These are phyloP conservation scores for Eupeodes luniger DNA, from an alignment of 2,888 invertebrate genomes.

Conservation along the genomic window DNA sequence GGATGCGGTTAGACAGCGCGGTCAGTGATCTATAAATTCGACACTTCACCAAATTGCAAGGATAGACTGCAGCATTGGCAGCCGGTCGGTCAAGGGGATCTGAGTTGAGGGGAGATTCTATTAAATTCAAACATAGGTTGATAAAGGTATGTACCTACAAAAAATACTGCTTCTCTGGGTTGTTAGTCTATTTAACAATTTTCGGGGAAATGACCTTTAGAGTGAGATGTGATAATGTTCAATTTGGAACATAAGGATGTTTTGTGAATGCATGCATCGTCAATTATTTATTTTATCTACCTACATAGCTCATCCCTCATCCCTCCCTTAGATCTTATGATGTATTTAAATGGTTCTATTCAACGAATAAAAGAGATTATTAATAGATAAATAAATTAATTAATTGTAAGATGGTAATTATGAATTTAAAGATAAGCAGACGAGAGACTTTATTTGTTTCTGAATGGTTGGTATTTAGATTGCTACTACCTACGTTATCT, in stretches of 20 bases:
- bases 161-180: neutral
- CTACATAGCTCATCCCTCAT: too few relatives aligned
- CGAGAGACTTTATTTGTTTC: neutral
- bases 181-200: constrained; percentile 20
- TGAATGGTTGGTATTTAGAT: neutral
- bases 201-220: constrained; percentile 47
- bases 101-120: constrained; percentile 14
- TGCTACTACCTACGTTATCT: neutral
- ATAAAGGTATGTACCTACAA: too few relatives aligned
- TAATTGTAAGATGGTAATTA: neutral
- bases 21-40: constrained; percentile 73
- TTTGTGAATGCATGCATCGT: neutral
- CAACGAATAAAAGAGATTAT: neutral
- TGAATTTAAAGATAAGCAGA: neutral
- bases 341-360: constrained; percentile 7
- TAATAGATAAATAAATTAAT: neutral
- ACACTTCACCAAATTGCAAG: constrained; percentile 49
- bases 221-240: constrained; percentile 56
- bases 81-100: constrained; percentile 31
- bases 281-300: neutral
- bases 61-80: constrained; percentile 41
- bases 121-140: constrained; percentile 12
- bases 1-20: constrained; percentile 67
- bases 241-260: constrained; percentile 43
- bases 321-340: neutral